phyloP scores from a whole-genome alignment of 2,888 invertebrate genomes.

The Onchidella celtica region DNA sequence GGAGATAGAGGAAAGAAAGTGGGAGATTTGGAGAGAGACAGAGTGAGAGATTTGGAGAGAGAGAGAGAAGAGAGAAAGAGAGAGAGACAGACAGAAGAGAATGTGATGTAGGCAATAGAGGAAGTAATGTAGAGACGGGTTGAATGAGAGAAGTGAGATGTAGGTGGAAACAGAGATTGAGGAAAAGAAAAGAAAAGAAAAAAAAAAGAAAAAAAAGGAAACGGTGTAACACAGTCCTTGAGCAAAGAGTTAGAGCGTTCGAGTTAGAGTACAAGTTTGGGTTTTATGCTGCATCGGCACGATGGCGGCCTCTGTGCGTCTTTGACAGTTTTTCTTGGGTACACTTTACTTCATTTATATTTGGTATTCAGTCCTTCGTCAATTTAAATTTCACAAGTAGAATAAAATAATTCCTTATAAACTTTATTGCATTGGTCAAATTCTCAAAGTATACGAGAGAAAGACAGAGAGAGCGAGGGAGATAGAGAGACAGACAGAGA shows the following conservation, averaged over 20 bases:
- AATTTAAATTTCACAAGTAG: too few species aligned
- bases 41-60: not conserved
- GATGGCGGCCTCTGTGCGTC: too few species aligned
- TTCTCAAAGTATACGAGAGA: too few species aligned
- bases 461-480: too few species aligned
- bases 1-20: not conserved
- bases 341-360: too few species aligned
- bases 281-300: too few species aligned
- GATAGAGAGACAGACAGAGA: too few species aligned
- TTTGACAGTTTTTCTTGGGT: too few species aligned
- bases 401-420: too few species aligned
- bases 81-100: not conserved
- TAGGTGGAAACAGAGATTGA: slow-evolving; percentile 13
- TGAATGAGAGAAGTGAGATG: slow-evolving; percentile 19
- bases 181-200: slow-evolving; percentile 29
- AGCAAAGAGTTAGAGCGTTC: not conserved
- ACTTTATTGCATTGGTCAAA: too few species aligned
- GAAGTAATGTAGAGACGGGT: not conserved
- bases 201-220: slow-evolving; percentile 1
- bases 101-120: not conserved
- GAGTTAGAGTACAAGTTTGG: not conserved
- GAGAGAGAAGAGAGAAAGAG: not conserved
- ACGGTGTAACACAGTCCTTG: not conserved
- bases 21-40: not conserved
- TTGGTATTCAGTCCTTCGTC: too few species aligned